Evolutionary conservation across 2,797 vertebrate genomes (phyloP).

Genomic region (Rhincodon typus): DNA sequence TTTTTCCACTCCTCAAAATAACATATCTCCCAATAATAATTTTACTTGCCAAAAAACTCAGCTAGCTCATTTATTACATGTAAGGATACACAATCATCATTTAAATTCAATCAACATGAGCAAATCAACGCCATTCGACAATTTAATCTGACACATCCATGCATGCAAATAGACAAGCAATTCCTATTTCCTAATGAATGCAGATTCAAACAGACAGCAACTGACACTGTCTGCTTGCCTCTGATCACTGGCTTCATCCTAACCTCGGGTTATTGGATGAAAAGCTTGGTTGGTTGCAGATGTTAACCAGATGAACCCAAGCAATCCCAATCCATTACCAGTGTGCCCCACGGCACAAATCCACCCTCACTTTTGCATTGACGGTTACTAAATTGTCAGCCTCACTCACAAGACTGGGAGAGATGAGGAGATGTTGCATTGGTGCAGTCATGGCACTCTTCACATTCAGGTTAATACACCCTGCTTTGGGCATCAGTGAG

Average conservation of each 20-base stretch:
- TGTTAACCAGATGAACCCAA: not conserved
- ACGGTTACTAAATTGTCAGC: not conserved
- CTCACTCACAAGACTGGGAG: not conserved
- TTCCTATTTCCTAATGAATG: not conserved
- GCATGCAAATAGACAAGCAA: not conserved
- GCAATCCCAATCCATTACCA: not conserved
- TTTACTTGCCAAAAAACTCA: constrained; percentile 4
- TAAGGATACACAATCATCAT: not conserved
- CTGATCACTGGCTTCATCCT: not conserved
- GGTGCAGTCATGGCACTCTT: not conserved
- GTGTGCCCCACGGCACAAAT: not conserved
- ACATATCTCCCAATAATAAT: constrained; percentile 16
- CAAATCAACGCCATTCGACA: not conserved
- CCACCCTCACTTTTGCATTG: not conserved
- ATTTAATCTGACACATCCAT: not conserved
- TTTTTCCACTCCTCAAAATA: not conserved
- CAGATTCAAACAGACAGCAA: not conserved
- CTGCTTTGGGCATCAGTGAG: not conserved
- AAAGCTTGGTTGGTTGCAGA: not conserved
- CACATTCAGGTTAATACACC: not conserved
- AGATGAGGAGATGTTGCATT: not conserved
- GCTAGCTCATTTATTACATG: not conserved
- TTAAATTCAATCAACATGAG: constrained; percentile 22
- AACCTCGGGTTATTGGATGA: not conserved
- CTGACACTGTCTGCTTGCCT: not conserved